These are phyloP conservation scores for Beroe forskalii DNA, from an alignment of 37 sponge, comb jelly and placozoan genomes.

Conservation along the genomic window DNA sequence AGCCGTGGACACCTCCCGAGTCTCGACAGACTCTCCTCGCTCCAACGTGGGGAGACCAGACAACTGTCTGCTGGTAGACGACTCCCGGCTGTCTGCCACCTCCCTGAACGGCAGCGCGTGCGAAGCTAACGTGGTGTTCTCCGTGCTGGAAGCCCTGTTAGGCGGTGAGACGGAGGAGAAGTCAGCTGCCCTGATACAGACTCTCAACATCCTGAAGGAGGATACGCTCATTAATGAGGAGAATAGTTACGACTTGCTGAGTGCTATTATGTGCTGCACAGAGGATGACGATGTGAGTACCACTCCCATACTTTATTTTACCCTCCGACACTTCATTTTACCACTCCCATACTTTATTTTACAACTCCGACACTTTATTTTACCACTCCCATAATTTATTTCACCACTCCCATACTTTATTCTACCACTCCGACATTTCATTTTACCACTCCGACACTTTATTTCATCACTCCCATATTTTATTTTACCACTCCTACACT, in stretches of 20 bases:
- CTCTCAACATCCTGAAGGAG: slow-evolving; percentile 41
- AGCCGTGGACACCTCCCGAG: neutral
- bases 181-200: slow-evolving; percentile 34
- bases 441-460: too few relatives aligned
- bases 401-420: too few relatives aligned
- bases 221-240: slow-evolving; percentile 50
- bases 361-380: too few relatives aligned
- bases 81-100: neutral
- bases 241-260: slow-evolving; percentile 56
- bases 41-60: too few relatives aligned
- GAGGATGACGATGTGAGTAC: slow-evolving; percentile 48
- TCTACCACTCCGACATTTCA: too few relatives aligned
- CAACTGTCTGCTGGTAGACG: neutral
- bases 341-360: too few relatives aligned
- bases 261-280: slow-evolving; percentile 43
- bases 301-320: too few relatives aligned
- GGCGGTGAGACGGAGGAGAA: slow-evolving; percentile 19
- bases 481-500: too few relatives aligned
- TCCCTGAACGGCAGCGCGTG: slow-evolving; percentile 2
- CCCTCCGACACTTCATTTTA: too few relatives aligned
- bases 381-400: too few relatives aligned
- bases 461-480: too few relatives aligned
- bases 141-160: slow-evolving; percentile 35
- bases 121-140: neutral
- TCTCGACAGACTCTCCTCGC: neutral